Evolutionary conservation across 2,797 vertebrate species (phyloP), one percentile per base, ranked within the genome.

Genomic region (Lacerta bilineata): DNA sequence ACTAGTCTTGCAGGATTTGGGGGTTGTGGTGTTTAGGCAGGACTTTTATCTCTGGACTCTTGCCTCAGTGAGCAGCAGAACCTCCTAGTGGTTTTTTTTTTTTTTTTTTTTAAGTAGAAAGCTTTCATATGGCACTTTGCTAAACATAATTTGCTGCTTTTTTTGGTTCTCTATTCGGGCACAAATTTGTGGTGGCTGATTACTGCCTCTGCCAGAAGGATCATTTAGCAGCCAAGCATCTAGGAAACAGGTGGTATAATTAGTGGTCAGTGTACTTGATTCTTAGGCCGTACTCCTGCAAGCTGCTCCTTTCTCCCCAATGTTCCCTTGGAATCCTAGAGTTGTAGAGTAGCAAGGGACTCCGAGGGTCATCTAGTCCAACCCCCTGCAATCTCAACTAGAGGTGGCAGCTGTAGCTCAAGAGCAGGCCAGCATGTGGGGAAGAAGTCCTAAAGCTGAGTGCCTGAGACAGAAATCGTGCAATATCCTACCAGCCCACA

Each of bases 181-280:
- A 71, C 17, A 1, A 29, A 10, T 17, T 17, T 27, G 27, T 10
- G 15, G 29, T 29, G n/a, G 71, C 23, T 84, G 71, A 23, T 61
- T 27, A 39, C 20, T 25, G 50, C 36, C 33, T 75, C 50, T 18
- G 8, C 71, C 72, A 41, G 33, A 84, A 61, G 23, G 39, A 75
- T 2, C 11, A 15, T 87, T 72, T 61, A 61, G 41, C 20, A 55
- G 50, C 55, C 69, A 74, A 74, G 36, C 36, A 80, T n/a, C 46
- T 11, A 87, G 23, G 46, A 80, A 87, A 72, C 77, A 87, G 66
- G 72, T 39, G 68, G 68, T 27, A 2, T 25, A 69, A 43, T 86
- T 23, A 5, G 36, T 66, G 29, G 55, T 77, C 6, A 13, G 9
- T 33, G 25, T 43, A 15, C 41, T 41, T n/a, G 23, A 23, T 41